Percentiles rank a stretch among this genome's conserved stretches.
These are phyloP conservation scores for Mus spretus DNA, from an alignment of 2,797 vertebrate species.

Conservation along the genomic window DNA sequence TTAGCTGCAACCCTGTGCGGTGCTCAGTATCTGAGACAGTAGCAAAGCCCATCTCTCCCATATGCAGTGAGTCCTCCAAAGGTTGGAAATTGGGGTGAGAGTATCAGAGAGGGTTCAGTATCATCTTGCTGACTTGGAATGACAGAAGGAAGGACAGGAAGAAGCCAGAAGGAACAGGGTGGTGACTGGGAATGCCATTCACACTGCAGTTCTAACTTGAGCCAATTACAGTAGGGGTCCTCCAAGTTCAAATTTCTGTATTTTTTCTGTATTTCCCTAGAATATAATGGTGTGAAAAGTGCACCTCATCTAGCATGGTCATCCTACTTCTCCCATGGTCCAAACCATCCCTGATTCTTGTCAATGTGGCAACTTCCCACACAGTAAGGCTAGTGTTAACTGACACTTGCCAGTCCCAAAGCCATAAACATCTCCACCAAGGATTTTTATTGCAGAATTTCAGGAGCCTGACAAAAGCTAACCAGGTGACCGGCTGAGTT, in stretches of 20 bases:
- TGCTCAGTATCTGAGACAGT: not conserved
- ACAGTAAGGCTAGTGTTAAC: not conserved
- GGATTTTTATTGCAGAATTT: not conserved
- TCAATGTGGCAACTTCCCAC: not conserved
- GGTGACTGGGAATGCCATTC: not conserved
- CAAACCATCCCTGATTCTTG: not conserved
- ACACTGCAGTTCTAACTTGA: not conserved
- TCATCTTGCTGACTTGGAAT: not conserved
- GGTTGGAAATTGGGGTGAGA: not conserved
- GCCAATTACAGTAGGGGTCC: fast-evolving
- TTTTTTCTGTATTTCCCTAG: not conserved
- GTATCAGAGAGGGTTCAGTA: not conserved
- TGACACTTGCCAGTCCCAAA: not conserved
- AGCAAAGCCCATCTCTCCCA: not conserved
- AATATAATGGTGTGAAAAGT: too few species aligned
- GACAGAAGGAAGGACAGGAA: too few species aligned
- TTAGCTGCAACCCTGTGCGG: fast-evolving
- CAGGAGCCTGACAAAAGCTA: not conserved
- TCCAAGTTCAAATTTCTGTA: too few species aligned
- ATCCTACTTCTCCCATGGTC: not conserved
- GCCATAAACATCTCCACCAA: not conserved
- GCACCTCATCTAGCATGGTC: not conserved
- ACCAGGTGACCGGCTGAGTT: not conserved
- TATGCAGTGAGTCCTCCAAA: not conserved
- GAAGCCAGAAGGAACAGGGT: not conserved